Conservation (phyloP, 1,140 invertebrate species). For the Patella vulgata region DNA sequence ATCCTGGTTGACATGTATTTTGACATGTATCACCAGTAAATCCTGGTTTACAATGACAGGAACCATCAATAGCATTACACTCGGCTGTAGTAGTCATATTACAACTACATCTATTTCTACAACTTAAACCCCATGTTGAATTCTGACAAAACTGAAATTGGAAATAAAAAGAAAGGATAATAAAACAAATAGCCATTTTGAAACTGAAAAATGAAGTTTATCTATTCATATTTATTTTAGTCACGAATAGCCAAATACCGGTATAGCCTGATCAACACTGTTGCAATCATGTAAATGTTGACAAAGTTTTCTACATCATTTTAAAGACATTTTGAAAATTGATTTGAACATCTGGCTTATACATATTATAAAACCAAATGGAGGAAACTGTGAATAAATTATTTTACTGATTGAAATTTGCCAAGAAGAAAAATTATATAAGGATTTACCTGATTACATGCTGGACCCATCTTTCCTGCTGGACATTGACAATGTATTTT, state of each 20-base stretch:
- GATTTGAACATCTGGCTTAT: no score
- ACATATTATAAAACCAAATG: no score
- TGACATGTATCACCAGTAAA: conserved; percentile 82
- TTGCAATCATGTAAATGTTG: no score
- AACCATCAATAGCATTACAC: conserved; percentile 82
- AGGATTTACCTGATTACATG: conserved; percentile 75
- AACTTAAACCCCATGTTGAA: conserved; percentile 27
- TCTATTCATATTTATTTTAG: no score
- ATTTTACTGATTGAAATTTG: background rate
- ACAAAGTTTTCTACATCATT: no score
- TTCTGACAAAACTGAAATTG: conserved; percentile 8
- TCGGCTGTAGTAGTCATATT: conserved; percentile 61
- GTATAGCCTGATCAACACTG: no score
- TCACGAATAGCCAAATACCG: no score
- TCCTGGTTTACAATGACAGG: conserved; percentile 85
- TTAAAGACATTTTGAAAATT: no score
- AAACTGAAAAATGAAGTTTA: no score
- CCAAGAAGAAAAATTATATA: no score
- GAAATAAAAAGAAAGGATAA: conserved; percentile 1
- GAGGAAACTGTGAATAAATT: no score
- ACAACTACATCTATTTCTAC: conserved; percentile 63
- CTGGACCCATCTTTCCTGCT: conserved; percentile 81
- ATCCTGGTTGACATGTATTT: conserved; percentile 76
- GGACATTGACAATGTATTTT: conserved; percentile 78
- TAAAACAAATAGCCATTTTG: no score